These are phyloP conservation scores for Adelosebastes latens DNA, from an alignment of 2,797 vertebrate species.

Conservation along the genomic window DNA sequence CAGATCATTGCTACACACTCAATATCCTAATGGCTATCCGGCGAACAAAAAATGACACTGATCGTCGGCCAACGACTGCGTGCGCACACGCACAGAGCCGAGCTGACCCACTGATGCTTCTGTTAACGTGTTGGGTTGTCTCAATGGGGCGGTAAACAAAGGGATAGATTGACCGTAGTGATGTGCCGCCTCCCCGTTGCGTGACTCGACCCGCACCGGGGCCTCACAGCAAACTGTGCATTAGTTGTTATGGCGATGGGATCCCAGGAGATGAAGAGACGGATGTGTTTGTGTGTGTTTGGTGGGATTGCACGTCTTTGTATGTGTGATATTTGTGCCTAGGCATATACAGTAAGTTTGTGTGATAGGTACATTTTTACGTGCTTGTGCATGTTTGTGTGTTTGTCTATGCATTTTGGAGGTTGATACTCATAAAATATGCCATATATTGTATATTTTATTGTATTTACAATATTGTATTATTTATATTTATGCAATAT, in stretches of 20 bases:
- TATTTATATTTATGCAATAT: not conserved
- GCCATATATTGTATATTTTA: not conserved
- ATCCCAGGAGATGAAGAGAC: slow-evolving; percentile 71
- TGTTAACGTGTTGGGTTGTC: slow-evolving; percentile 59
- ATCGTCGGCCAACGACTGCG: slow-evolving; percentile 18
- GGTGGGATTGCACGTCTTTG: slow-evolving; percentile 7
- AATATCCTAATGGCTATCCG: slow-evolving; percentile 19
- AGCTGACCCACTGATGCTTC: slow-evolving; percentile 56
- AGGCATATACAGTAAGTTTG: slow-evolving; percentile 12
- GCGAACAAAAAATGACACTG: slow-evolving; percentile 37
- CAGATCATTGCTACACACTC: slow-evolving; percentile 37
- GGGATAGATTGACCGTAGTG: slow-evolving; percentile 62
- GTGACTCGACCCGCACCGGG: slow-evolving; percentile 60
- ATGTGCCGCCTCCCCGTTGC: slow-evolving; percentile 68
- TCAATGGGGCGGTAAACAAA: slow-evolving; percentile 60
- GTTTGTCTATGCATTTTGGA: not conserved
- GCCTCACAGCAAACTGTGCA: slow-evolving; percentile 75
- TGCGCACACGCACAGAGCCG: not conserved
- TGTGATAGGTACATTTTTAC: slow-evolving; percentile 1
- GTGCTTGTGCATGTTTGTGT: not conserved
- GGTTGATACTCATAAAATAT: not conserved
- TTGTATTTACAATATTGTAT: not conserved
- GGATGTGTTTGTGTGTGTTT: slow-evolving; percentile 50
- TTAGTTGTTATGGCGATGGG: slow-evolving; percentile 75
- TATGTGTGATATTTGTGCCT: not conserved